Evolutionary conservation across 1,140 invertebrate genomes (phyloP), one percentile per base, ranked within the genome.

Genomic region (Trichonephila clavata): DNA sequence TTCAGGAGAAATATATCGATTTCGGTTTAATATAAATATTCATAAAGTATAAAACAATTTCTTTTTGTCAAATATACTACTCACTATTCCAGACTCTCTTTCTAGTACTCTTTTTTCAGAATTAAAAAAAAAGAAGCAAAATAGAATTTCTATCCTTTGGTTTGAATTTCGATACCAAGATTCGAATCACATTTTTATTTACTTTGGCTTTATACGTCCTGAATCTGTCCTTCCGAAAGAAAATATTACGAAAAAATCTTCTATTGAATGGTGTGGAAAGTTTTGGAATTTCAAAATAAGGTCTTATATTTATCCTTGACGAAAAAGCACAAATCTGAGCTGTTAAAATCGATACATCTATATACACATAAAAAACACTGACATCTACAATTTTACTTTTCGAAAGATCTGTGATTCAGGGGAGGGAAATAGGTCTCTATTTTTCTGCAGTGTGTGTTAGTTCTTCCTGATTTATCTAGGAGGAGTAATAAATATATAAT

Each of bases 261-360:
- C 59, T 24, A 43, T 77, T 32, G 86, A 87, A 87, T 71, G 57
- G 57, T 24, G 21, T 59, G 21, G 87, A 77, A 77, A 77, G 63
- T 61, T 77, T 89, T 77, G 65, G 87, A 89, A 89, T 89, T 89
- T 89, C 87, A 89, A 89, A 89, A 77, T 89, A 89, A 77, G 87
- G 68, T 77, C 87, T 89, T 89, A 89, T 89, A 89, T 89, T 89
- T 89, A 89, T 61, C 68, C 87, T n/a, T 89, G 65, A 77, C 87
- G 68, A 89, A 89, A 71, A 68, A 65, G 77, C 87, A 77, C 87
- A 89, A 89, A 89, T 89, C 87, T 50, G 16, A 77, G 87, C 32
- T 71, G 87, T 32, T 61, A 21, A 60, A 89, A 89, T 89, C 87
- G 87, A 89, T 89, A 89, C 24, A 89, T 77, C 63, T 89, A 20